Conservation (phyloP, 1,140 invertebrate genomes). For the Sminthurinus signatus region DNA sequence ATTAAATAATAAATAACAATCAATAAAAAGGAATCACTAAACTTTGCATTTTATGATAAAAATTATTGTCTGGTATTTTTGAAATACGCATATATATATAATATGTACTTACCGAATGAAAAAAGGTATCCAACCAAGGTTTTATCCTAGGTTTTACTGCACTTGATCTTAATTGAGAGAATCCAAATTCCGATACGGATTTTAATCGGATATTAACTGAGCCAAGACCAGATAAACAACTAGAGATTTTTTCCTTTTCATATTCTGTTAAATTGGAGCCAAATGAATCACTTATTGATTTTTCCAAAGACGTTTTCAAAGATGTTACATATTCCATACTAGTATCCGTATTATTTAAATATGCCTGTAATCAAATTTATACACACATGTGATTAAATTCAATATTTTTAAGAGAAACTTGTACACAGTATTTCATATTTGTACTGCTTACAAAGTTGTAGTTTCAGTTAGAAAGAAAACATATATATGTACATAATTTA, state of each 20-base stretch:
- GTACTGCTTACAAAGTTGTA: no score
- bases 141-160: constrained; percentile 80
- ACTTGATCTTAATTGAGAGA: constrained; percentile 71
- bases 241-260: constrained; percentile 65
- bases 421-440: no score
- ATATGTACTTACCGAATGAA: constrained; percentile 42
- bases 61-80: no score
- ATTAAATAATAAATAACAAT: no score
- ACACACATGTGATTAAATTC: neutral
- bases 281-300: constrained; percentile 60
- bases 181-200: constrained; percentile 72
- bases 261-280: constrained; percentile 54
- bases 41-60: no score
- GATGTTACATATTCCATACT: constrained; percentile 84
- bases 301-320: constrained; percentile 62
- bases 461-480: no score
- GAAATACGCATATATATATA: no score
- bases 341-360: constrained; percentile 87
- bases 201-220: constrained; percentile 66
- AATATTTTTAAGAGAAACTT: no score
- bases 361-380: constrained; percentile 54
- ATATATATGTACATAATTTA: no score
- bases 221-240: constrained; percentile 68
- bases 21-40: no score
- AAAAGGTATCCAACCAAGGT: constrained; percentile 76